Conservation (phyloP, 2,113 vertebrate genomes). For the Pantherophis guttatus region DNA sequence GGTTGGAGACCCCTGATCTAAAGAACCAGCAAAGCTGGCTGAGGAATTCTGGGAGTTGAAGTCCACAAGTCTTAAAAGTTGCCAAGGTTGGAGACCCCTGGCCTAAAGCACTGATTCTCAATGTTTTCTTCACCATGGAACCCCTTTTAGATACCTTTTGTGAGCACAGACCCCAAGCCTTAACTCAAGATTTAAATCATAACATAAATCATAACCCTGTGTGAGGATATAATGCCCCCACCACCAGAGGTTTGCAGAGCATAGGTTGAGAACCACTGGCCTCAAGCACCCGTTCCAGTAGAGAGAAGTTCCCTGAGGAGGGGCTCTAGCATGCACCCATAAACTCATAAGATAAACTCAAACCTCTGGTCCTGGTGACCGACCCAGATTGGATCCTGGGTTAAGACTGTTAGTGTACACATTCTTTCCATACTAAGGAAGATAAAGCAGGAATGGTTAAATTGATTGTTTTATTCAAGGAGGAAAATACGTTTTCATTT, state of each 20-base stretch:
- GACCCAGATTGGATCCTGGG: neutral
- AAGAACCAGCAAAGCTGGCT: neutral
- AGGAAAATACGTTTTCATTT: too few species aligned
- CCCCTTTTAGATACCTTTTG: neutral
- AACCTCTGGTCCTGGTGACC: neutral
- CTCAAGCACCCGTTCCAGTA: too few species aligned
- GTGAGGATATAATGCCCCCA: too few species aligned
- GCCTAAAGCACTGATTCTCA: neutral
- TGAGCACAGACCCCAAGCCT: neutral
- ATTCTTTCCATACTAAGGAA: too few species aligned
- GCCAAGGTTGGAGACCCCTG: too few species aligned
- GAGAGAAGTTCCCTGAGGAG: too few species aligned
- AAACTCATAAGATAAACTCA: neutral
- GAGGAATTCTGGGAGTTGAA: too few species aligned
- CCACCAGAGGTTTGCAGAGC: too few species aligned
- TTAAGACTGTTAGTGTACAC: neutral
- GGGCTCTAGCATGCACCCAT: neutral
- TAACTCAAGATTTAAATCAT: neutral
- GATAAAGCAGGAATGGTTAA: too few species aligned
- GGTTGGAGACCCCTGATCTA: neutral
- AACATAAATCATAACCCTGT: neutral
- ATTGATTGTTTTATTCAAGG: too few species aligned
- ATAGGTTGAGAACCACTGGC: too few species aligned
- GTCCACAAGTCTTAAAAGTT: too few species aligned
- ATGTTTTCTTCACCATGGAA: neutral